These are phyloP conservation scores for Dasysyrphus albostriatus DNA, from an alignment of 2,888 invertebrate genomes.

Conservation along the genomic window DNA sequence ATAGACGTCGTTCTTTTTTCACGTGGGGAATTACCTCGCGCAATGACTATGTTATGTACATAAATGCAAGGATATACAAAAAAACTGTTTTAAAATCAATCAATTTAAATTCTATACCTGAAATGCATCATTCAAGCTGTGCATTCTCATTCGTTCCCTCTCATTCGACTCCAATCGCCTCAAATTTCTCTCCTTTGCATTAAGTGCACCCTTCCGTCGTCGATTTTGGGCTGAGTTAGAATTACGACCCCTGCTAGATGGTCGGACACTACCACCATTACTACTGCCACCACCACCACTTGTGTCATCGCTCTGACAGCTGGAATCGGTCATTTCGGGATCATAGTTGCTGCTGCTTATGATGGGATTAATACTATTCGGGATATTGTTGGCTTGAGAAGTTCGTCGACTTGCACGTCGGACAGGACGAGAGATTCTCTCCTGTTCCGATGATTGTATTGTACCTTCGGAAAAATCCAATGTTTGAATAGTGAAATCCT, in stretches of 20 bases:
- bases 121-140: constrained; percentile 95
- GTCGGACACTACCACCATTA: constrained; percentile 81
- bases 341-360: constrained; percentile 81
- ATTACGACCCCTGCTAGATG: constrained; percentile 81
- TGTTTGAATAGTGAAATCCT: constrained; percentile 76
- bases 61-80: background rate
- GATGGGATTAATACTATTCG: constrained; percentile 79
- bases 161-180: constrained; percentile 95
- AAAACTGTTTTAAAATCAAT: background rate
- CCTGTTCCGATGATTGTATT: constrained; percentile 79
- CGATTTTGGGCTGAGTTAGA: constrained; percentile 83
- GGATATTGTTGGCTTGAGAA: constrained; percentile 80
- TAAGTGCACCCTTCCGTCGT: constrained; percentile 90
- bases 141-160: constrained; percentile 96
- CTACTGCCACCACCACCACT: constrained; percentile 83
- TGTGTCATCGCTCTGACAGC: constrained; percentile 84
- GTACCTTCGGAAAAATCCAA: constrained; percentile 78
- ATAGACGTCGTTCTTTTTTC: constrained; percentile 92
- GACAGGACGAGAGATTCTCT: constrained; percentile 81
- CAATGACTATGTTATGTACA: constrained; percentile 86
- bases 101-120: constrained; percentile 85
- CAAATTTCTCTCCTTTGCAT: constrained; percentile 93
- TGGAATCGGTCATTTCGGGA: constrained; percentile 84
- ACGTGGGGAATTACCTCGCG: constrained; percentile 94
- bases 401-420: constrained; percentile 81